These are phyloP conservation scores for Agonum fuliginosum DNA, from an alignment of 2,888 invertebrate genomes.

Conservation along the genomic window DNA sequence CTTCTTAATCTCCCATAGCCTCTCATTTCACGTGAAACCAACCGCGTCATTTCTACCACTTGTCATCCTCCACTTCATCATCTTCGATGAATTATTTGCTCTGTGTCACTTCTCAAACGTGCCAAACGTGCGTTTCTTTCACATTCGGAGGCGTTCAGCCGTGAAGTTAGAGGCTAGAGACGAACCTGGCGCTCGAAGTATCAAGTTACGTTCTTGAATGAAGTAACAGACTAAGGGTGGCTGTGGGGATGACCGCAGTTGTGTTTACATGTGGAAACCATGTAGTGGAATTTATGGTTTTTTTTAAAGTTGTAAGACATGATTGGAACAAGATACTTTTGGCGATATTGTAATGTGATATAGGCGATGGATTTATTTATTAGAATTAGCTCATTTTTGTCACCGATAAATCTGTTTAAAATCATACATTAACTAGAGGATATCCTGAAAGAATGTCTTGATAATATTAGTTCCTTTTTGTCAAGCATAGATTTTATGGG, in stretches of 20 bases:
- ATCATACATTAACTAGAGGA: no score
- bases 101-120: neutral
- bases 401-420: no score
- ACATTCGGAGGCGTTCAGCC: conserved; percentile 7
- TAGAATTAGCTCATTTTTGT: no score
- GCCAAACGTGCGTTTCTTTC: conserved; percentile 11
- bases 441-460: no score
- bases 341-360: neutral
- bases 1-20: neutral
- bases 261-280: conserved; percentile 22
- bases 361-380: no score
- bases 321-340: neutral
- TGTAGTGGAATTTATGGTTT: neutral
- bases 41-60: no score
- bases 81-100: conserved; percentile 10
- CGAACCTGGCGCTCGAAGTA: neutral
- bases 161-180: neutral
- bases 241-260: conserved; percentile 21
- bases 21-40: neutral
- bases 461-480: no score
- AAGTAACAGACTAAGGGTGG: neutral
- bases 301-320: neutral
- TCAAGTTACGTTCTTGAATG: conserved; percentile 22
- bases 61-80: conserved; percentile 13
- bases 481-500: no score